A percentile compares a stretch with the other conserved stretches of the same genome.
Conservation (phyloP, 1,140 invertebrate species). For the Listronotus bonariensis region DNA sequence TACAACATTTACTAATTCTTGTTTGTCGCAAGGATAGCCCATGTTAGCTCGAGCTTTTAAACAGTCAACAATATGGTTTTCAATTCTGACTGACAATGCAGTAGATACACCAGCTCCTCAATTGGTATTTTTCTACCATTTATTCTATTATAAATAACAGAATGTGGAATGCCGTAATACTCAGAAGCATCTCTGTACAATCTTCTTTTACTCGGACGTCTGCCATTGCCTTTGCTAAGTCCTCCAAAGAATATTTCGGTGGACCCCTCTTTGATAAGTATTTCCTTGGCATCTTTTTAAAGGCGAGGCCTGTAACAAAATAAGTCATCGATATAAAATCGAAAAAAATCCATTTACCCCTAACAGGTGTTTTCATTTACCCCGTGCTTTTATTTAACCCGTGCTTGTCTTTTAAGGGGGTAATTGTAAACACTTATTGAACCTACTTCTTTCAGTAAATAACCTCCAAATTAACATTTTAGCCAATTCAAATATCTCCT, state of each 20-base stretch:
- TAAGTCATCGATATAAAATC: too few relatives aligned
- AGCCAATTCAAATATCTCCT: too few relatives aligned
- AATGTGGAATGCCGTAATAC: neutral
- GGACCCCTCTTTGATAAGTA: neutral
- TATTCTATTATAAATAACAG: neutral
- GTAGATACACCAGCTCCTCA: neutral
- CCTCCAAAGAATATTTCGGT: neutral
- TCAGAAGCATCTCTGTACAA: neutral
- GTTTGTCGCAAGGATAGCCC: neutral
- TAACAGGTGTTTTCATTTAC: too few relatives aligned
- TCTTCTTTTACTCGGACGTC: neutral
- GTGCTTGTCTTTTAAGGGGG: too few relatives aligned
- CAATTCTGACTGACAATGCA: neutral
- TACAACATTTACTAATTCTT: neutral
- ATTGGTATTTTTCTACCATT: neutral
- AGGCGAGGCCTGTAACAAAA: too few relatives aligned
- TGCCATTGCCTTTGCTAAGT: neutral
- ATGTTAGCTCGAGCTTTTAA: neutral
- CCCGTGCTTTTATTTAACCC: too few relatives aligned
- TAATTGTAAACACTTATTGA: too few relatives aligned
- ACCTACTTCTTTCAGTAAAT: too few relatives aligned
- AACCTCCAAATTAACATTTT: too few relatives aligned
- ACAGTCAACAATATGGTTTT: neutral
- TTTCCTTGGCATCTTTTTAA: slow-evolving; percentile 3
- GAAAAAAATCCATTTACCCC: too few relatives aligned